Percentiles rank a stretch among this genome's conserved stretches.
phyloP scores from a whole-genome alignment of 2,888 invertebrate genomes.

The Tridacna gigas region DNA sequence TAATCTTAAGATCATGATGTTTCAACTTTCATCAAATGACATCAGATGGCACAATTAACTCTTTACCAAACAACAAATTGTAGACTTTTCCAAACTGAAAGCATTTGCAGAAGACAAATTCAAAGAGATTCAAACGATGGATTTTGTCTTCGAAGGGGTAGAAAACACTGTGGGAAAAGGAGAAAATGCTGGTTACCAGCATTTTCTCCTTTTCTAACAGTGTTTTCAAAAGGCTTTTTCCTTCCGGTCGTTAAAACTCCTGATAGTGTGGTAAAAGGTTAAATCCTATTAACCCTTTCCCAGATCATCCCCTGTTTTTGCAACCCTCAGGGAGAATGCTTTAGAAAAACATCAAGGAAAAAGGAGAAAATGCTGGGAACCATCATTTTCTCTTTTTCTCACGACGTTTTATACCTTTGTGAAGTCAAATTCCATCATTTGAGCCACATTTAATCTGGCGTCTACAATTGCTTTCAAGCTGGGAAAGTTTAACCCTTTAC shows the following conservation, averaged over 20 bases:
- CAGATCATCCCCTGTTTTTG: background rate
- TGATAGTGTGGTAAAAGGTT: background rate
- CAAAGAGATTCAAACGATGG: background rate
- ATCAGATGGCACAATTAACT: too few species aligned
- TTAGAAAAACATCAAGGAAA: background rate
- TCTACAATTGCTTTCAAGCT: background rate
- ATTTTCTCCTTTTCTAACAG: background rate
- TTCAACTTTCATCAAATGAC: too few species aligned
- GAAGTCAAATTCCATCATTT: too few species aligned
- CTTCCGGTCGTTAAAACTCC: background rate
- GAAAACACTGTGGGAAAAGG: slow-evolving; percentile 1
- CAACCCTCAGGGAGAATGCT: background rate
- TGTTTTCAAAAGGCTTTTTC: background rate
- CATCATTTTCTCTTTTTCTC: background rate
- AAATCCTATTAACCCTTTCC: background rate
- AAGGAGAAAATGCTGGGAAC: background rate
- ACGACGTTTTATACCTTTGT: background rate
- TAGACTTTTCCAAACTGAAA: background rate
- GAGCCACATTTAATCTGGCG: background rate
- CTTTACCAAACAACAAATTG: background rate
- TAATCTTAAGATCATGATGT: too few species aligned
- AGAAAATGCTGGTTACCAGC: background rate
- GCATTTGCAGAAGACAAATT: background rate
- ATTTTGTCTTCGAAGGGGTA: background rate
- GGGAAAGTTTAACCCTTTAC: background rate